Conservation (phyloP, 2,888 invertebrate species). For the Elegia similella region DNA sequence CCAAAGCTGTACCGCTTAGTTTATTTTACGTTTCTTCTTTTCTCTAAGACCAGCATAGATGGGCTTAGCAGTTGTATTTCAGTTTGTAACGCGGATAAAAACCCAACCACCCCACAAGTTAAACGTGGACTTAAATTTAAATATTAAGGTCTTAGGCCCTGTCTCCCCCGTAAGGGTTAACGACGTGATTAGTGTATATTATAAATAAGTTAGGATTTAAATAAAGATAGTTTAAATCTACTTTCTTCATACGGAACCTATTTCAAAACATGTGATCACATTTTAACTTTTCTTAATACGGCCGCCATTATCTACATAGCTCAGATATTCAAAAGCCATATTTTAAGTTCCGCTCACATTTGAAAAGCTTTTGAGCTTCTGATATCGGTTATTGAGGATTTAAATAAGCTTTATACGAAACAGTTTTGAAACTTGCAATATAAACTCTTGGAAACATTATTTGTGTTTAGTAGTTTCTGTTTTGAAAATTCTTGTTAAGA, state of each 20-base stretch:
- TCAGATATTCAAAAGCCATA: neutral
- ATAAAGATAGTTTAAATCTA: neutral
- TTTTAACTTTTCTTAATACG: neutral
- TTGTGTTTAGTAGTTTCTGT: neutral
- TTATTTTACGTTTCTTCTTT: too few species aligned
- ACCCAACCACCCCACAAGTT: too few species aligned
- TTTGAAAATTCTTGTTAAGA: neutral
- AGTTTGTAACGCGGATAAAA: too few species aligned
- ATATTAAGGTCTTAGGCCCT: too few species aligned
- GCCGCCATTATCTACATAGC: neutral
- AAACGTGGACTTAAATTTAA: too few species aligned
- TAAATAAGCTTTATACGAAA: neutral
- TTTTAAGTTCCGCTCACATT: constrained; percentile 6
- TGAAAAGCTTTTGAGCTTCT: neutral
- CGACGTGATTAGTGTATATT: too few species aligned
- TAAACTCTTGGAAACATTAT: neutral
- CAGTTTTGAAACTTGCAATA: neutral
- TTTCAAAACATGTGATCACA: neutral
- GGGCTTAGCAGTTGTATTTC: too few species aligned
- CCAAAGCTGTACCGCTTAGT: too few species aligned
- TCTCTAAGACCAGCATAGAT: too few species aligned
- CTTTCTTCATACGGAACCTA: neutral
- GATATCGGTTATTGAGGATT: neutral
- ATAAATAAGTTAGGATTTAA: too few species aligned
- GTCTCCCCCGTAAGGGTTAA: too few species aligned